These are phyloP conservation scores for Cephus sareptanus DNA, from an alignment of 2,888 invertebrate genomes.

Conservation along the genomic window DNA sequence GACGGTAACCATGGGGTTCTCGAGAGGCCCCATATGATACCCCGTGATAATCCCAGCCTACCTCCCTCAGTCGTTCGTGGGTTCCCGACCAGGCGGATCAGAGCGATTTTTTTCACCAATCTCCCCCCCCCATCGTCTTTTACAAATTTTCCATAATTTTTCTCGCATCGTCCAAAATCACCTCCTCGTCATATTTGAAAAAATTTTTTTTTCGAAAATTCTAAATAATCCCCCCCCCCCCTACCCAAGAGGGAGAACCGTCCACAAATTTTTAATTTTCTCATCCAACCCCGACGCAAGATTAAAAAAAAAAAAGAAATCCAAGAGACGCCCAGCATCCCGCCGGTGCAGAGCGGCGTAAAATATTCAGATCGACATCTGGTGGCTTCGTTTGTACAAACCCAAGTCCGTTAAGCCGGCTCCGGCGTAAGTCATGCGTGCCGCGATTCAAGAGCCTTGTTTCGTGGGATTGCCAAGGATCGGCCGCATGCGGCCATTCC, in stretches of 20 bases:
- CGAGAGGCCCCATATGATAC: constrained; percentile 63
- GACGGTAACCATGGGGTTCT: constrained; percentile 33
- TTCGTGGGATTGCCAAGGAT: constrained; percentile 60
- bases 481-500: constrained; percentile 29
- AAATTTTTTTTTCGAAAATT: too few relatives aligned
- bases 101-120: constrained; percentile 19
- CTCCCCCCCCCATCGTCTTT: not conserved
- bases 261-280: not conserved
- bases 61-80: constrained; percentile 33
- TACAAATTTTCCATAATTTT: too few relatives aligned
- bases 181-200: too few relatives aligned
- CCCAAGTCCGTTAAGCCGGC: constrained; percentile 62
- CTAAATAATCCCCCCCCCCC: too few relatives aligned
- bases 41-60: constrained; percentile 49
- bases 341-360: constrained; percentile 24
- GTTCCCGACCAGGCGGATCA: too few relatives aligned
- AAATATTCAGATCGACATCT: constrained; percentile 63
- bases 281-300: not conserved
- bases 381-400: constrained; percentile 60
- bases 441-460: constrained; percentile 61
- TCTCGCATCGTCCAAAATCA: too few relatives aligned
- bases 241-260: not conserved
- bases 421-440: constrained; percentile 62
- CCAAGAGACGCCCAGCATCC: constrained; percentile 2
- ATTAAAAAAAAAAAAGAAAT: too few relatives aligned